Percentiles rank a stretch among this genome's conserved stretches.
Conservation (phyloP, 2,888 invertebrate genomes). For the Scaptomyza flava region DNA sequence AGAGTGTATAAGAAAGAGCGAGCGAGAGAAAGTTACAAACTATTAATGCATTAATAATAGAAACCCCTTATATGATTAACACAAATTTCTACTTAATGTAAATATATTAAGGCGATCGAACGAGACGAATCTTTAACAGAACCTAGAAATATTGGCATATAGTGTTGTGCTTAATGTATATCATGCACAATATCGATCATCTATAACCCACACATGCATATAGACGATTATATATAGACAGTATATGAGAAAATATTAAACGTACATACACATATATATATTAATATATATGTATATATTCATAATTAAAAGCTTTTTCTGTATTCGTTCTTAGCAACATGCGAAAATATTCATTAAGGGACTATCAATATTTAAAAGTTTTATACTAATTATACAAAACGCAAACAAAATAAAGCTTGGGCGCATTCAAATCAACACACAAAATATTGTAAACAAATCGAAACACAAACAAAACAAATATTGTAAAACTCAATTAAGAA, state of each 20-base stretch:
- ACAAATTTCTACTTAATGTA: conserved; percentile 81
- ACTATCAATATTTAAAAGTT: conserved; percentile 58
- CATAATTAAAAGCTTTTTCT: conserved; percentile 33
- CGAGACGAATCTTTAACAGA: conserved; percentile 31
- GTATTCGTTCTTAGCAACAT: conserved; percentile 45
- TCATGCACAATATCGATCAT: conserved; percentile 42
- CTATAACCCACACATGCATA: background rate
- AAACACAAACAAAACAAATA: conserved; percentile 17
- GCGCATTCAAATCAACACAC: conserved; percentile 9
- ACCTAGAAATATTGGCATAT: conserved; percentile 66
- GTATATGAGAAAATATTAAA: conserved; percentile 32
- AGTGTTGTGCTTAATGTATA: conserved; percentile 9
- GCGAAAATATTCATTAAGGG: conserved; percentile 42
- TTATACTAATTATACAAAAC: conserved; percentile 28
- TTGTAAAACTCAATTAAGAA: conserved; percentile 25
- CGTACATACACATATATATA: conserved; percentile 28
- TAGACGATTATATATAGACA: conserved; percentile 24
- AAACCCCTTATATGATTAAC: conserved; percentile 47
- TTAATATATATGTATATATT: conserved; percentile 2
- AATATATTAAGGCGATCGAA: conserved; percentile 76
- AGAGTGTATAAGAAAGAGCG: no score
- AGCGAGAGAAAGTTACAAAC: conserved; percentile 37
- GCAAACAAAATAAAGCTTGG: conserved; percentile 26
- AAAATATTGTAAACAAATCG: conserved; percentile 21
- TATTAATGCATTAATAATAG: conserved; percentile 32